Base-by-base conservation (phyloP, 2,113 vertebrate genomes). In the Hippolais icterina region DNA sequence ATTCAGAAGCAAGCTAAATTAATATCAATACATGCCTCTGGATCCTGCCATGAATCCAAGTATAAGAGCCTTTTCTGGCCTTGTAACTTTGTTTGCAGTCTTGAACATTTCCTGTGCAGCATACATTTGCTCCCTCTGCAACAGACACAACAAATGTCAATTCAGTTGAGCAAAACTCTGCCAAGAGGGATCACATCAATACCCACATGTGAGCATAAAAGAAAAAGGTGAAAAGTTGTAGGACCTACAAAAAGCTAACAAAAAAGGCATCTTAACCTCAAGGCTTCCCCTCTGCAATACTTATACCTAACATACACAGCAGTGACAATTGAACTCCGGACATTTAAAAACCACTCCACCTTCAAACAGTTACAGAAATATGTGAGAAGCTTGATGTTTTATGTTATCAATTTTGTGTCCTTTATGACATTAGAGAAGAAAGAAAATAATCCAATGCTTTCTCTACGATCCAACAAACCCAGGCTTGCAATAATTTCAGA, bases 31-130 rank as follows among this genome's bases (percentile, higher is more conserved):
- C 95, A 19, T 98, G 98, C 99, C 99, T 99, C 99, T 98, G 59
- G 99, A 99, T 97, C 99, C 99, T 10, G 99, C 99, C 99, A 99
- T 99, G 98, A 99, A 99, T 91, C 99, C 99, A 97, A 99, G 98
- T 83, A 99, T 99, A 63, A 99, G 99, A 37, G 99, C 99, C 95
- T 99, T 99, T 97, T 99, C 99, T 8, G 99, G 99, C 89, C 99
- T 98, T 7, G 99, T 99, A 76, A 99, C 99, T 96, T 99, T 99
- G 98, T 99, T 99, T 97, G 99, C 99, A 1, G 99, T 99, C 98
- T 99, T 99, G 98, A 99, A 99, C 99, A 99, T 99, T 97, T 99
- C 99, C 97, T 99, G 99, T 10, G 99, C 99, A 1, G 99, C 99
- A 49, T 98, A 99, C 98, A 99, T 99, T 97, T 99, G 99, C 96